These are phyloP conservation scores for Pseudorhiza aurosa DNA, from an alignment of 30 jellyfish, hydroid and myxozoan species.

Conservation along the genomic window DNA sequence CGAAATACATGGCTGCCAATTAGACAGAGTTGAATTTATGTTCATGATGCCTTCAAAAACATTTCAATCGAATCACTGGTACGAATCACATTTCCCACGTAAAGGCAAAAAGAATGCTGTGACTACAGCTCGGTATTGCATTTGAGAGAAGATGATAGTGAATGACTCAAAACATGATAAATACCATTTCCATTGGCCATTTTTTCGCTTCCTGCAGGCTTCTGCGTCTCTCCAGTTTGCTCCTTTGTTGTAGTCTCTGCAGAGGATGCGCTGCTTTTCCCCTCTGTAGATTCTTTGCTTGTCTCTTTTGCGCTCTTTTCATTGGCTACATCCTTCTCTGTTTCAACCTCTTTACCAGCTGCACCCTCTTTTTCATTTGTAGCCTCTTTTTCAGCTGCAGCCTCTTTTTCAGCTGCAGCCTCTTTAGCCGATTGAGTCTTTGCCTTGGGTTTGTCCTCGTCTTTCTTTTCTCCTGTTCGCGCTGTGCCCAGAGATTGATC, in stretches of 20 bases:
- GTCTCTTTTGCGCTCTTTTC: too few relatives aligned
- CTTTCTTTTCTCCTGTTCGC: slow-evolving; percentile 36
- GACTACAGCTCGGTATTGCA: not conserved
- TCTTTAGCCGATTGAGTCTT: slow-evolving; percentile 12
- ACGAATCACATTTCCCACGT: too few relatives aligned
- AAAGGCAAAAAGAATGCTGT: too few relatives aligned
- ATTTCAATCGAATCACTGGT: too few relatives aligned
- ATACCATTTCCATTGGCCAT: not conserved
- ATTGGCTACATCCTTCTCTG: too few relatives aligned
- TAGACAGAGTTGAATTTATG: too few relatives aligned
- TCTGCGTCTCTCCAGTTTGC: not conserved
- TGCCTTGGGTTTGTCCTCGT: slow-evolving; percentile 19
- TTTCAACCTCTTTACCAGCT: too few relatives aligned
- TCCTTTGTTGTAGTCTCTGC: slow-evolving; percentile 1
- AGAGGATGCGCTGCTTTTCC: not conserved
- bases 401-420: not conserved
- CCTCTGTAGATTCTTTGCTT: not conserved
- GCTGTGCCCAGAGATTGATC: not conserved
- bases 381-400: not conserved
- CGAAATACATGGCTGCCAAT: too few relatives aligned
- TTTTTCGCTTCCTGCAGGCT: not conserved
- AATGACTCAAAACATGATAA: not conserved
- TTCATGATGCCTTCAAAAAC: too few relatives aligned
- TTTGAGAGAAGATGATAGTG: not conserved
- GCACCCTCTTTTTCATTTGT: slow-evolving; percentile 5